phyloP scores from a whole-genome alignment of 2,797 vertebrate genomes.

The Enteromius unitaeniatus region DNA sequence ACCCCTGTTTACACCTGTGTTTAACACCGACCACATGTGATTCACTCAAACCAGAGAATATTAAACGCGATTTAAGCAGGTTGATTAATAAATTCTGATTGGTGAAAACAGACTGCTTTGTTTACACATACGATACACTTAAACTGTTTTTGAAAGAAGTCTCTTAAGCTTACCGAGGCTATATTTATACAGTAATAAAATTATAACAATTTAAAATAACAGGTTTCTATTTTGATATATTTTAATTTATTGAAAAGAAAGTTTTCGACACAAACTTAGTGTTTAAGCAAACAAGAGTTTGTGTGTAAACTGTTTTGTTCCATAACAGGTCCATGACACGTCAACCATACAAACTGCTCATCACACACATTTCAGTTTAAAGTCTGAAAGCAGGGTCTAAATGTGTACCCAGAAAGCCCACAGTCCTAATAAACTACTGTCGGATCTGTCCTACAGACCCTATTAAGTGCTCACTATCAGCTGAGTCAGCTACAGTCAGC shows the following conservation, averaged over 20 bases:
- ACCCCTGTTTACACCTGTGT: neutral
- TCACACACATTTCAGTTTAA: conserved; percentile 19
- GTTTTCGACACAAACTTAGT: neutral
- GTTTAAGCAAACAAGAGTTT: too few species aligned
- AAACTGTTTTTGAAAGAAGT: neutral
- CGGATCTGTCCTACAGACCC: conserved; percentile 66
- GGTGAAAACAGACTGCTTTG: neutral
- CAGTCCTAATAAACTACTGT: conserved; percentile 69
- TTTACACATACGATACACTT: neutral
- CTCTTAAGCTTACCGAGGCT: neutral
- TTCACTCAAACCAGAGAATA: neutral
- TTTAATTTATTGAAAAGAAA: neutral
- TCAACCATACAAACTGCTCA: neutral
- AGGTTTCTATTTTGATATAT: neutral
- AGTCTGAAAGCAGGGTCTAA: conserved; percentile 57
- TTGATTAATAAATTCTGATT: neutral
- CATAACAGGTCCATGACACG: neutral
- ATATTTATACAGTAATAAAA: neutral
- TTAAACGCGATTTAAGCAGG: neutral
- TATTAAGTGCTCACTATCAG: conserved; percentile 69
- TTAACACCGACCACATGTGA: neutral
- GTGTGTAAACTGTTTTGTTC: neutral
- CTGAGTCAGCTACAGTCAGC: conserved; percentile 71
- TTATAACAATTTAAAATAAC: neutral
- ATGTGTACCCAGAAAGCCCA: conserved; percentile 68